Conservation (phyloP, 2,797 vertebrate genomes). For the Jordanella pulchra region DNA sequence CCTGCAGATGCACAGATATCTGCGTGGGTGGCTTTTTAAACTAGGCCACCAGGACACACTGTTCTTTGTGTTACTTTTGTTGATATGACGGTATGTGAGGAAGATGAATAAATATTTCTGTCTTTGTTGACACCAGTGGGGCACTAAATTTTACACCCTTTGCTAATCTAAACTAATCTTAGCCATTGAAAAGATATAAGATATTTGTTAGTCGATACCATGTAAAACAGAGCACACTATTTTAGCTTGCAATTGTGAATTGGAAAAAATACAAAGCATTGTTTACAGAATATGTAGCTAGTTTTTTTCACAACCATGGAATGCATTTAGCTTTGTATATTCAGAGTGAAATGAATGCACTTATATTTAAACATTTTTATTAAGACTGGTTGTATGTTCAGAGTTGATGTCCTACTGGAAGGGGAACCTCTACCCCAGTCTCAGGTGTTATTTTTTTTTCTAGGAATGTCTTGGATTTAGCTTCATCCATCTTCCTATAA, state of each 20-base stretch:
- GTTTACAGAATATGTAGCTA: background rate
- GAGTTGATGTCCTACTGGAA: background rate
- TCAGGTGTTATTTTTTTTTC: background rate
- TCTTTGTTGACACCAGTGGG: background rate
- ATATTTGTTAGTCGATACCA: too few relatives aligned
- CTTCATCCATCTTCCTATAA: too few relatives aligned
- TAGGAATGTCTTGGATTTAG: background rate
- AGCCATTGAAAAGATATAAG: background rate
- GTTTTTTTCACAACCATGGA: background rate
- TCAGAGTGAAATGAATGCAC: background rate
- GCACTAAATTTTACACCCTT: background rate
- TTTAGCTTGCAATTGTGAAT: background rate
- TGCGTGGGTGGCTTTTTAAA: constrained; percentile 62
- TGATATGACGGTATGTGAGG: constrained; percentile 20
- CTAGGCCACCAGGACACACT: constrained; percentile 54
- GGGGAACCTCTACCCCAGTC: background rate
- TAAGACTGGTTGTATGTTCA: background rate
- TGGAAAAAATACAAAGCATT: background rate
- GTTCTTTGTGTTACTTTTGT: constrained; percentile 40
- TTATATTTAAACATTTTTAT: background rate
- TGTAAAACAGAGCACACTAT: background rate
- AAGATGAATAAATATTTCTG: constrained; percentile 28
- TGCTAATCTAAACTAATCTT: background rate
- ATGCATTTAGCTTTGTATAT: too few relatives aligned
- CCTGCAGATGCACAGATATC: constrained; percentile 44